Base-by-base conservation (phyloP, 1,140 invertebrate genomes). In the Acromyrmex heyeri region DNA sequence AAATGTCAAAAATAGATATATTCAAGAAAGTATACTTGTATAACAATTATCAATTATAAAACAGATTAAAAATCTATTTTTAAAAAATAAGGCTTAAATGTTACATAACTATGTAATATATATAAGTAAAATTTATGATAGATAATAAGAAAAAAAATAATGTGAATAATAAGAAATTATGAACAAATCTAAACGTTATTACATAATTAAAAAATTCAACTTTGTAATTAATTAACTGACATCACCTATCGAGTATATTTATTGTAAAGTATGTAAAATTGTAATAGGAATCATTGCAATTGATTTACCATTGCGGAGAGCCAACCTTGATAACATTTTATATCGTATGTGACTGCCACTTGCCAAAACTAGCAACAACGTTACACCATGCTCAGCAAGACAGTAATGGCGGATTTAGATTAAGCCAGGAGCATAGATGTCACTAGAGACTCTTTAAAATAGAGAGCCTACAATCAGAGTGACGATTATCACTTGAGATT, bases 281-380 rank as follows among this genome's bases (percentile, higher is more conserved):
- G 21, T 44, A 61, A 34, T 44, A 0, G 0, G 38, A 16, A 57
- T 8, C 12, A 12, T 55, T 16, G 7, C 2, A 70, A 85, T 69
- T 77, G 14, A n/a, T 21, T 90, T 86, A 90, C 90, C 73, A 62
- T 86, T 86, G 1, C 89, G 90, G 27, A 90, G 53, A 65, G 73
- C 79, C 50, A 91, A 70, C 72, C 90, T 90, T 21, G 90, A 91
- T 62, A 91, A 30, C 90, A 91, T 91, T 38, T 72, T 90, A 16
- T 3, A 55, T 12, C 7, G 1, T 34, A 85, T 14, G 16, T 18
- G 61, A 34, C 30, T 34, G 24, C 16, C 8, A 53, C 57, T 53
- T 48, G 78, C 12, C 14, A 5, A 73, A 10, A 62, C 8, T 6
- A 21, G 2, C 44, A 34, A 69, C 21, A 16, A 8, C 62, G 7